phyloP scores from a whole-genome alignment of 2,888 invertebrate genomes.

The Eledona agricola region DNA sequence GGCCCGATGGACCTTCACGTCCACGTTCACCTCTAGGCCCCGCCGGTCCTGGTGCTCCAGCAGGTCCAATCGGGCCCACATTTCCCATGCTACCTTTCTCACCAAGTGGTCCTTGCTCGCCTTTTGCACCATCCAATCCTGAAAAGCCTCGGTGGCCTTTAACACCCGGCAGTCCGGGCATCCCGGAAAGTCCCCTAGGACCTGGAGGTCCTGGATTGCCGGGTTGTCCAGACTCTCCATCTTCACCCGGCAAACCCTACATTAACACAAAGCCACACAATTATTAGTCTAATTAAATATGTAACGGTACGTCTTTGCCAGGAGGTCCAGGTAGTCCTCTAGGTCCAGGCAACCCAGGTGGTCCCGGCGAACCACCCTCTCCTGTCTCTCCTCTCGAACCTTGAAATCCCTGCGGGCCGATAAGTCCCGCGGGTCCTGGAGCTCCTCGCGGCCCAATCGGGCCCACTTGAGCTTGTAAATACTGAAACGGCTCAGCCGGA shows the following conservation, averaged over 20 bases:
- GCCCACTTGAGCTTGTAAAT: slow-evolving; percentile 82
- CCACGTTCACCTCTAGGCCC: slow-evolving; percentile 87
- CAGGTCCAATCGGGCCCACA: slow-evolving; percentile 73
- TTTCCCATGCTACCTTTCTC: slow-evolving; percentile 79
- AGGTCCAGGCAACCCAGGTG: slow-evolving; percentile 67
- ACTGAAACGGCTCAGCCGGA: slow-evolving; percentile 73
- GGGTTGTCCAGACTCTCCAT: slow-evolving; percentile 79
- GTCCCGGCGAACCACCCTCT: slow-evolving; percentile 75
- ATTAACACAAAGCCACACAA: slow-evolving; percentile 4
- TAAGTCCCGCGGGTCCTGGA: slow-evolving; percentile 70
- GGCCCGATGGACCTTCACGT: slow-evolving; percentile 81
- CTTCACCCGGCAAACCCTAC: slow-evolving; percentile 80
- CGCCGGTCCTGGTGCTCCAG: slow-evolving; percentile 78
- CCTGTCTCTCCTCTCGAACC: slow-evolving; percentile 83
- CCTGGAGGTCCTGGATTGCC: slow-evolving; percentile 79
- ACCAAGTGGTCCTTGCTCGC: slow-evolving; percentile 78
- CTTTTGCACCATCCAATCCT: slow-evolving; percentile 83
- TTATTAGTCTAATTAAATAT: slow-evolving; percentile 1
- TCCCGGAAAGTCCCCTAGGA: slow-evolving; percentile 74
- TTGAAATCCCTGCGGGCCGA: slow-evolving; percentile 84
- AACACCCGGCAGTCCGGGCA: slow-evolving; percentile 81
- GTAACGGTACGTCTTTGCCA: slow-evolving; percentile 76
- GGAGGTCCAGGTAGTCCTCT: slow-evolving; percentile 75
- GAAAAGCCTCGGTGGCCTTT: slow-evolving; percentile 86
- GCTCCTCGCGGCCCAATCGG: slow-evolving; percentile 83